Conservation (phyloP, 2,797 vertebrate genomes). For the Phalanger gymnotis region DNA sequence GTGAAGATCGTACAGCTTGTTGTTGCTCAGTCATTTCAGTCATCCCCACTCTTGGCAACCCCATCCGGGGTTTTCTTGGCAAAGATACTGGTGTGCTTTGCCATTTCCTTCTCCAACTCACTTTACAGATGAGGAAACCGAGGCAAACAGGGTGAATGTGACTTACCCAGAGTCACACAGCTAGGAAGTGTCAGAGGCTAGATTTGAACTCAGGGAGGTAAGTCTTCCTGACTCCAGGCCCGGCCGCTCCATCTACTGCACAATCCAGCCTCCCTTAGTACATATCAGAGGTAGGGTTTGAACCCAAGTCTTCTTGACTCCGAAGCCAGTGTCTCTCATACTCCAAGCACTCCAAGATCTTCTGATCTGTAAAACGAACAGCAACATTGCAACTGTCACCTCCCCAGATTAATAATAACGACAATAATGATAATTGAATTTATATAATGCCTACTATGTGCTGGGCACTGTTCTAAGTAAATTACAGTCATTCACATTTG, state of each 20-base stretch:
- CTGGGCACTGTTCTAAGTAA: fast-evolving
- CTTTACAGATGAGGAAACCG: not conserved
- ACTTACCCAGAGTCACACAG: not conserved
- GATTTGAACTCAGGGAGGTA: not conserved
- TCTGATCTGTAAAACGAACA: not conserved
- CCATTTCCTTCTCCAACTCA: not conserved
- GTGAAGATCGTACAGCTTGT: too few relatives aligned
- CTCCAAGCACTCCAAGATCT: not conserved
- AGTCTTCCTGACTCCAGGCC: not conserved
- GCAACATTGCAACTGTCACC: not conserved
- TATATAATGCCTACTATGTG: not conserved
- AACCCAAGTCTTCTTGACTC: not conserved
- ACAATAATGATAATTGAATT: not conserved
- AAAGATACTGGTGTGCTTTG: not conserved
- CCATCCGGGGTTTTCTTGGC: not conserved
- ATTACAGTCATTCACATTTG: not conserved
- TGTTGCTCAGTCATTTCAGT: too few relatives aligned
- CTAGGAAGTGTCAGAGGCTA: not conserved
- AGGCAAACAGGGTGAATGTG: not conserved
- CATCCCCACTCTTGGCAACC: not conserved
- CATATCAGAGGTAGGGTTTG: not conserved
- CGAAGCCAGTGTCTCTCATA: not conserved
- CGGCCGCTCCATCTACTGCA: not conserved
- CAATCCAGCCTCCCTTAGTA: not conserved
- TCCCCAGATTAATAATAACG: not conserved